Conservation (phyloP, 2,888 invertebrate species). For the Griposia aprilina region DNA sequence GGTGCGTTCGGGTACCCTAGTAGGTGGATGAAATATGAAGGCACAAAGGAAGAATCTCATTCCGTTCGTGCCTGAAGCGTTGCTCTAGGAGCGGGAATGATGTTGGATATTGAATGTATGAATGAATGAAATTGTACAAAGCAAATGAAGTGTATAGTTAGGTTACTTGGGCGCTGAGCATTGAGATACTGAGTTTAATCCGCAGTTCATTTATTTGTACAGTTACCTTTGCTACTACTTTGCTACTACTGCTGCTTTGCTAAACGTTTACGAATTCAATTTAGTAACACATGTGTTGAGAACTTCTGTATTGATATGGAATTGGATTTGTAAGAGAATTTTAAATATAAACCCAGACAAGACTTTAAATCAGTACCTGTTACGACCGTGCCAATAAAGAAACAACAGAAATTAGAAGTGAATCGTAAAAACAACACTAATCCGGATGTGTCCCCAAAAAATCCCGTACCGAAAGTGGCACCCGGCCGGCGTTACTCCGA, state of each 20-base stretch:
- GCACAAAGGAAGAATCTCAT: constrained; percentile 85
- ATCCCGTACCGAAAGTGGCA: constrained; percentile 83
- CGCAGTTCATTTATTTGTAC: constrained; percentile 31
- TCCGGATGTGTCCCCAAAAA: constrained; percentile 84
- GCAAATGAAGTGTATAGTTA: constrained; percentile 65
- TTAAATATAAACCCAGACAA: constrained; percentile 60
- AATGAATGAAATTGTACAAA: constrained; percentile 71
- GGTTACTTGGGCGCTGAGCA: constrained; percentile 38
- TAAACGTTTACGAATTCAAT: constrained; percentile 9
- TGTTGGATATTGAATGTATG: constrained; percentile 76
- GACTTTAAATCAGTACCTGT: constrained; percentile 73
- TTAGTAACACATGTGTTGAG: too few species aligned
- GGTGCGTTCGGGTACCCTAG: constrained; percentile 76
- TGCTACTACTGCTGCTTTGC: too few species aligned
- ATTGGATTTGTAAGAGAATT: constrained; percentile 9
- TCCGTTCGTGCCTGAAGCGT: constrained; percentile 80
- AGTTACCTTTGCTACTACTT: constrained; percentile 8
- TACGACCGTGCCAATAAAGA: constrained; percentile 80
- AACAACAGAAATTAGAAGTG: constrained; percentile 83
- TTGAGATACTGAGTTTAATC: constrained; percentile 51
- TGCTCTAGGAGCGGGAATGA: constrained; percentile 70
- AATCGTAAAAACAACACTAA: constrained; percentile 88
- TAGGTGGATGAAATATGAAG: constrained; percentile 85
- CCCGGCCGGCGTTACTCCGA: constrained; percentile 81
- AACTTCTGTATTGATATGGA: neutral